Base-by-base conservation (phyloP, 2,113 vertebrate species). In the Python bivittatus region DNA sequence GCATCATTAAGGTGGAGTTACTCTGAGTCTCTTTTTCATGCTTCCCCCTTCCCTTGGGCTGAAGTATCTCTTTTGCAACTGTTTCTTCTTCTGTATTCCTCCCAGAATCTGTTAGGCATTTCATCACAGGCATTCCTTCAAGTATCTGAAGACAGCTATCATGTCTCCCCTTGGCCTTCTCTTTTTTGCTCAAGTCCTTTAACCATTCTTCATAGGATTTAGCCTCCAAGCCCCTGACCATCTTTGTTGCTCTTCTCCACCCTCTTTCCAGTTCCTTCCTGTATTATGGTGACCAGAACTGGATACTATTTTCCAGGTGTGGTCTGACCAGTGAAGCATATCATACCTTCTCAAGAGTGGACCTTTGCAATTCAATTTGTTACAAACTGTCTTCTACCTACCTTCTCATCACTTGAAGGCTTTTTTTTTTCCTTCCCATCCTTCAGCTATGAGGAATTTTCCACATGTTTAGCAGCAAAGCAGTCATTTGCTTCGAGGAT, bases 401-500 rank as follows among this genome's bases (percentile, higher is more conserved):
- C 94, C 93, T 96, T 93, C 90, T 95, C 93, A 84, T 94, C 93
- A 92, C 92, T 84, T 93, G 91, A 93, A 57, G 58, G 17, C 54
- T 53, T 84, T 93, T 89, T 60, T 15, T 4, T 22, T 10, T 10
- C 25, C 20, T 25, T 13, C 48, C 91, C 91, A 90, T 89, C 52
- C 83, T 94, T 96, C 92, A 90, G 96, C 95, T 90, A 56, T 83
- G 95, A 97, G 95, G 94, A 93, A 33, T 96, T 97, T 96, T 94
- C 96, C 96, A 96, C 97, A 96, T 97, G 97, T 97, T 97, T 97
- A 97, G 95, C 90, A 52, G 94, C 94, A 95, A 96, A 97, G 93
- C 95, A 97, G 95, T 88, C 97, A 96, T 97, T 98, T 97, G 93
- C 96, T 97, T 97, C 97, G 96, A 96, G 97, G 96, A 2, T 93